phyloP scores from a whole-genome alignment of 92 coral and sea anemone species.

The Epizoanthus fatuus region DNA sequence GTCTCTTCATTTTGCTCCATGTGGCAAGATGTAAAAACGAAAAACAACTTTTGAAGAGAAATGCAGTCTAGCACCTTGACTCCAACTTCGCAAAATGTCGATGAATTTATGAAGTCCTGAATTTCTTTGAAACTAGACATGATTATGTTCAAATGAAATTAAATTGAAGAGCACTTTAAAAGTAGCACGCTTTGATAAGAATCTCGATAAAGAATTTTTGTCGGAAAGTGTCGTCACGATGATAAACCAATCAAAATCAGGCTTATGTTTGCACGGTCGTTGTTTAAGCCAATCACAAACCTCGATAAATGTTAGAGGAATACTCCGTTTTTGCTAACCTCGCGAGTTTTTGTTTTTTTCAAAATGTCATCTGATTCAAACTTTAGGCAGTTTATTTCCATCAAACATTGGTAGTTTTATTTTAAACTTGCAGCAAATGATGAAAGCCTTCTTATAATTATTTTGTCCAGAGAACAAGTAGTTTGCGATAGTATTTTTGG shows the following conservation, averaged over 20 bases:
- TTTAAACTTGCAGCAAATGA: slow-evolving; percentile 13
- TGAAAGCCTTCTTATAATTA: not conserved
- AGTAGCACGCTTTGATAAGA: no score
- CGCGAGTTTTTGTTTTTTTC: not conserved
- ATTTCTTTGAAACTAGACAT: not conserved
- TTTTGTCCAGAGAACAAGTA: not conserved
- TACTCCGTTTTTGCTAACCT: not conserved
- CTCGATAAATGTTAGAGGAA: not conserved
- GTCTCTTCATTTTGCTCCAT: no score
- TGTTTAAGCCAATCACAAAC: slow-evolving; percentile 8
- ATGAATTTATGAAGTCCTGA: not conserved
- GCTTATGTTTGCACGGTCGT: slow-evolving; percentile 1
- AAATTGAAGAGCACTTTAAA: no score
- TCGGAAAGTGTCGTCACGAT: not conserved
- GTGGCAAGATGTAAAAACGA: no score
- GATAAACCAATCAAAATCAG: slow-evolving; percentile 14
- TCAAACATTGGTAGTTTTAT: slow-evolving; percentile 15
- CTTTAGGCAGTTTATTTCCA: slow-evolving; percentile 6
- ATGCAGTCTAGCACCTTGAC: not conserved
- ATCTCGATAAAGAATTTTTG: no score
- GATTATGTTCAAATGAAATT: no score
- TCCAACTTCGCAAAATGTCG: slow-evolving; percentile 10
- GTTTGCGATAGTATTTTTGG: slow-evolving; percentile 14
- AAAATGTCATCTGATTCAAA: not conserved
- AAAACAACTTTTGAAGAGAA: no score